phyloP scores from a whole-genome alignment of 2,113 vertebrate genomes.

The Heliornis fulica region DNA sequence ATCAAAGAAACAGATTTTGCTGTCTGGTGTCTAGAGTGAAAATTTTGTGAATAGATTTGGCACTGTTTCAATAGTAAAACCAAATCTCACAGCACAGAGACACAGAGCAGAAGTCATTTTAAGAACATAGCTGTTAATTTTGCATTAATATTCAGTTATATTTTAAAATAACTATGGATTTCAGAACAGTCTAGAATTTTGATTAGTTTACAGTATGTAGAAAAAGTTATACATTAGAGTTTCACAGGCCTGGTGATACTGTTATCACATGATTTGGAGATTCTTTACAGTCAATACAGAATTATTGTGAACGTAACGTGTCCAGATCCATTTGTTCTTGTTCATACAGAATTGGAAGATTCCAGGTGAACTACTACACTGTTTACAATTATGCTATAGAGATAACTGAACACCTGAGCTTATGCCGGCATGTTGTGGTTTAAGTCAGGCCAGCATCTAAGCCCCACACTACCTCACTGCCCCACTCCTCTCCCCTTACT shows the following conservation, averaged over 20 bases:
- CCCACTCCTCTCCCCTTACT: rapidly evolving
- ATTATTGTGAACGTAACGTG: neutral
- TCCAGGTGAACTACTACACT: rapidly evolving
- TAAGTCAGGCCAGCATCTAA: neutral
- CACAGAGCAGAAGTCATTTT: neutral
- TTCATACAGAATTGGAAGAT: neutral
- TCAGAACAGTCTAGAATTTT: neutral
- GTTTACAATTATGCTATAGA: neutral
- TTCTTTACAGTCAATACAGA: neutral
- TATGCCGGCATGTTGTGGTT: neutral
- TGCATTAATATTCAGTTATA: neutral
- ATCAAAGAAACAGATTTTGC: neutral
- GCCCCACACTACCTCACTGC: neutral
- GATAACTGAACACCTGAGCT: neutral
- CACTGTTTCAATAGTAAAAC: neutral
- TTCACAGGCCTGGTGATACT: neutral
- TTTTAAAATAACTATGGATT: neutral
- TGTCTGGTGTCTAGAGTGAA: neutral
- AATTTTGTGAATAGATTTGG: neutral
- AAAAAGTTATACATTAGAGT: neutral
- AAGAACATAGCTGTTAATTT: neutral
- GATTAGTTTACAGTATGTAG: neutral
- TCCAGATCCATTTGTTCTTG: neutral
- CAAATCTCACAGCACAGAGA: neutral
- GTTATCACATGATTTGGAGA: neutral